phyloP scores from a whole-genome alignment of 2,113 vertebrate genomes.

The Blennius ocellaris region DNA sequence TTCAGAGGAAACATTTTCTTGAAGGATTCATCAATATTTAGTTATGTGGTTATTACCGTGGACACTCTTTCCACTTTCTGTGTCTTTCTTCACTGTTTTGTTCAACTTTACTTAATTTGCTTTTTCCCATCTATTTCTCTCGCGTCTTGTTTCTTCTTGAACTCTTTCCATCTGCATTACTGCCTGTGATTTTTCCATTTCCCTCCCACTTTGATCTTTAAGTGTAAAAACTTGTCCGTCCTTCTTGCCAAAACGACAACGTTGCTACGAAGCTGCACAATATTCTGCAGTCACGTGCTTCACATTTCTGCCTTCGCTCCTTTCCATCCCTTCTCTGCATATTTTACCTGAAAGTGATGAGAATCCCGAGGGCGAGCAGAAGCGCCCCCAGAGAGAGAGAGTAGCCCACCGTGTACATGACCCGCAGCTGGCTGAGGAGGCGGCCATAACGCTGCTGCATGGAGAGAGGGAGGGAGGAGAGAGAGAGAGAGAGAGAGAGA shows the following conservation, averaged over 20 bases:
- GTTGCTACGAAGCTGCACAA: no score
- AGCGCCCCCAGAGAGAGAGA: conserved; percentile 90
- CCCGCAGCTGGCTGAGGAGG: conserved; percentile 86
- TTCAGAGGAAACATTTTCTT: no score
- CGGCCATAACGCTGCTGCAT: conserved; percentile 85
- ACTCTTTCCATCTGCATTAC: not conserved
- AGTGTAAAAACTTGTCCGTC: not conserved
- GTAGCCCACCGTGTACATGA: conserved; percentile 95
- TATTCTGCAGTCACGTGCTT: no score
- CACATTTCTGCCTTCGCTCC: not conserved
- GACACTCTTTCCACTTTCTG: not conserved
- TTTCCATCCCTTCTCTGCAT: not conserved
- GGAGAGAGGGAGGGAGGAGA: not conserved
- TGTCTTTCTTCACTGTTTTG: not conserved
- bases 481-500: no score
- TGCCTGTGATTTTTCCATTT: not conserved
- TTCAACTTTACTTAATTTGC: not conserved
- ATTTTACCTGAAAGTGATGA: conserved; percentile 91
- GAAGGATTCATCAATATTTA: no score
- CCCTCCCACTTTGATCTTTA: not conserved
- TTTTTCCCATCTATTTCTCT: not conserved
- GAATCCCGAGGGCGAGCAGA: conserved; percentile 88
- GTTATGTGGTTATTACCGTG: not conserved
- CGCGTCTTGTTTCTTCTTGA: not conserved
- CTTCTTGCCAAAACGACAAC: not conserved